Evolutionary conservation across 1,140 invertebrate genomes (phyloP).

Genomic region (Holotrichia oblita): DNA sequence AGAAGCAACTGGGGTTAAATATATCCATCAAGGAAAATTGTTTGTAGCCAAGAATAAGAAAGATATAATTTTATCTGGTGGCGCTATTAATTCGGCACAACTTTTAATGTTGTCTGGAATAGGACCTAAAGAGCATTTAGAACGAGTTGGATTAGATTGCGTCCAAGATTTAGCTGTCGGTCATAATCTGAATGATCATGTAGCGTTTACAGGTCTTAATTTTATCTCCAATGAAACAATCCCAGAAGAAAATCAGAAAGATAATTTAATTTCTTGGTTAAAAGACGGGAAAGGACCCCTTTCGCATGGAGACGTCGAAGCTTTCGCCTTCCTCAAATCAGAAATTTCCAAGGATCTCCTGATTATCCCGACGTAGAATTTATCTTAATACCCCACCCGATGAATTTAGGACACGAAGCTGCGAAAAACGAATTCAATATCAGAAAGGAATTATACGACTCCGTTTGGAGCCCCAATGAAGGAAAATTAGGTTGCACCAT

Average conservation of each 20-base stretch:
- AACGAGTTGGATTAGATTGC: conserved; percentile 66
- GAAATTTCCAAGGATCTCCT: conserved; percentile 43
- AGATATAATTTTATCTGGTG: conserved; percentile 73
- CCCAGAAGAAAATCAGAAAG: conserved; percentile 38
- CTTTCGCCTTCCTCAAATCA: conserved; percentile 60
- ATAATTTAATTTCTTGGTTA: conserved; percentile 57
- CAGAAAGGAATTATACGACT: conserved; percentile 33
- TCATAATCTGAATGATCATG: conserved; percentile 79
- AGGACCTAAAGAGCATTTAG: conserved; percentile 73
- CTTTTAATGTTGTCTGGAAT: conserved; percentile 82
- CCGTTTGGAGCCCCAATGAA: conserved; percentile 39
- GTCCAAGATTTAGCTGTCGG: conserved; percentile 75
- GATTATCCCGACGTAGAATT: conserved; percentile 70
- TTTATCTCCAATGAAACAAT: conserved; percentile 23
- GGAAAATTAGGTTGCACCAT: conserved; percentile 47
- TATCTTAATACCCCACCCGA: conserved; percentile 61
- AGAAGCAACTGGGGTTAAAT: conserved; percentile 72
- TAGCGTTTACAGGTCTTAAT: conserved; percentile 59
- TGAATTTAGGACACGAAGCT: conserved; percentile 2
- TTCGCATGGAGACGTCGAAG: conserved; percentile 60
- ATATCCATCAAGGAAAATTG: conserved; percentile 61
- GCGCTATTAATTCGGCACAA: conserved; percentile 75
- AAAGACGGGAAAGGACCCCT: conserved; percentile 62
- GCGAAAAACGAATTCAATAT: conserved; percentile 13
- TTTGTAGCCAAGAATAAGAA: conserved; percentile 67